A percentile compares a stretch with the other conserved stretches of the same genome.
Conservation (phyloP, 1,140 invertebrate genomes). For the Xylocopa sonorina region DNA sequence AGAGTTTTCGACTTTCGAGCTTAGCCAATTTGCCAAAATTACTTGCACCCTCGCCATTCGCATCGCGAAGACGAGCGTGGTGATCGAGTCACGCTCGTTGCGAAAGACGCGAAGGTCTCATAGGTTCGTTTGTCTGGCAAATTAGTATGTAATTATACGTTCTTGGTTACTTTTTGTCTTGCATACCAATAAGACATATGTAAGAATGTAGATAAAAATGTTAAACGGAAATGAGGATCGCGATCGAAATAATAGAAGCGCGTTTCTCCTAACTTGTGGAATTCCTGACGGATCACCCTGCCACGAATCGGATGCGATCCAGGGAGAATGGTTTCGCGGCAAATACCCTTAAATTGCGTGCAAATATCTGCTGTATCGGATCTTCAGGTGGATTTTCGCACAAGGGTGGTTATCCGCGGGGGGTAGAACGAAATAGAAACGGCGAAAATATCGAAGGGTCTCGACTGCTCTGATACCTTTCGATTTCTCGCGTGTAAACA, state of each 20-base stretch:
- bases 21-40: constrained; percentile 67
- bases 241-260: background rate
- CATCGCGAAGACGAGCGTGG: background rate
- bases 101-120: background rate
- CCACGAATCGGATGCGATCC: constrained; percentile 27
- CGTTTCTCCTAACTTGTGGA: constrained; percentile 11
- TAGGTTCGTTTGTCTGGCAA: background rate
- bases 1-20: constrained; percentile 47
- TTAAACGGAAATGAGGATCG: background rate
- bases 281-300: constrained; percentile 39
- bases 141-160: background rate
- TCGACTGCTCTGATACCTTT: constrained; percentile 55
- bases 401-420: constrained; percentile 60
- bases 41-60: background rate
- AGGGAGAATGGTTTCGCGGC: constrained; percentile 51
- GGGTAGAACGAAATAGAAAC: constrained; percentile 60
- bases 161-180: background rate
- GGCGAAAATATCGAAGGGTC: constrained; percentile 48
- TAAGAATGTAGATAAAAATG: too few species aligned
- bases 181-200: too few species aligned
- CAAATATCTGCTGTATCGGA: constrained; percentile 71
- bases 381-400: constrained; percentile 65
- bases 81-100: constrained; percentile 3
- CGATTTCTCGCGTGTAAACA: constrained; percentile 63
- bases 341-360: constrained; percentile 71